phyloP scores from a whole-genome alignment of 2,888 invertebrate species.

The Belgica antarctica region DNA sequence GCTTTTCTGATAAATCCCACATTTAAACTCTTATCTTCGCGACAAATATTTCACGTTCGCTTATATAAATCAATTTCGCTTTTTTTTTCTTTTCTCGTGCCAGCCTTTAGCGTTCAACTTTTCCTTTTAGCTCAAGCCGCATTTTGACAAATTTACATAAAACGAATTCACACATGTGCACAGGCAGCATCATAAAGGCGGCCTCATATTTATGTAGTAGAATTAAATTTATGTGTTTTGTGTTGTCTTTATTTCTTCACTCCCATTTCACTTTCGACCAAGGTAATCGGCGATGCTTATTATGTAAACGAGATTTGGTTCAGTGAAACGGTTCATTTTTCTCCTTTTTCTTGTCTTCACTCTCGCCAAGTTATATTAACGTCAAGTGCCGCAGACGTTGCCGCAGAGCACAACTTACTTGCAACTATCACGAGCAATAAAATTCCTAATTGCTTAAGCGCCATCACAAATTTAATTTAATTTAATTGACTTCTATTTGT shows the following conservation, averaged over 20 bases:
- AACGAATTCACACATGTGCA: too few species aligned
- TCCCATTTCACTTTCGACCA: conserved; percentile 20
- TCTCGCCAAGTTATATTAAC: neutral
- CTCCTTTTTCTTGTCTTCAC: neutral
- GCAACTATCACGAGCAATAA: conserved; percentile 42
- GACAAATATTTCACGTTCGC: neutral
- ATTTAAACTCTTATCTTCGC: neutral
- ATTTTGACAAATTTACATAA: too few species aligned
- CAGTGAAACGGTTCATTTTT: conserved; percentile 28
- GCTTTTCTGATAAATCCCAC: neutral
- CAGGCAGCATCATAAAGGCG: too few species aligned
- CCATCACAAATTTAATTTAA: conserved; percentile 41
- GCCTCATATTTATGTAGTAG: too few species aligned
- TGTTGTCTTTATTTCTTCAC: too few species aligned
- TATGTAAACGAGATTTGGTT: conserved; percentile 26
- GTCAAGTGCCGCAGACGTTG: neutral
- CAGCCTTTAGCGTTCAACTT: too few species aligned
- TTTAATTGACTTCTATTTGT: conserved; percentile 28
- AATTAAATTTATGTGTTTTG: too few species aligned
- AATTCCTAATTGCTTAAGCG: conserved; percentile 43
- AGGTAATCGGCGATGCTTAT: conserved; percentile 1
- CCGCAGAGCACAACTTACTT: conserved; percentile 34
- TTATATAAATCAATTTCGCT: neutral
- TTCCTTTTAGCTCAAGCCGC: too few species aligned
- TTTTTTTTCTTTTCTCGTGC: neutral